Evolutionary conservation across 2,888 invertebrate genomes (phyloP).

Genomic region (Peribatodes rhomboidaria): DNA sequence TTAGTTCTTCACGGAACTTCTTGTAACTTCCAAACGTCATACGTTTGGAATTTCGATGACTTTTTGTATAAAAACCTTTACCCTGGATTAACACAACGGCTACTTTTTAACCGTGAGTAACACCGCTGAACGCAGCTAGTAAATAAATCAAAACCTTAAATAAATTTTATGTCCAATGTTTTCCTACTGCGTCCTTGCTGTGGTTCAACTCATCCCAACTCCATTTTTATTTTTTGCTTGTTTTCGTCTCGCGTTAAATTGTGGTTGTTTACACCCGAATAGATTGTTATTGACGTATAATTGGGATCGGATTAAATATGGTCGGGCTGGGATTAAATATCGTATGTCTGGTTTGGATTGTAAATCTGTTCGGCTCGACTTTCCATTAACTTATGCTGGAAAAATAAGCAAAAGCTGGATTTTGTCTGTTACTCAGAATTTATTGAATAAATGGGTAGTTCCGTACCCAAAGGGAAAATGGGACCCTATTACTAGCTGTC

Average conservation of each 20-base stretch:
- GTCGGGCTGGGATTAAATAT: conserved; percentile 40
- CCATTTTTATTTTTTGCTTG: conserved; percentile 51
- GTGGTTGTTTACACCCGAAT: conserved; percentile 70
- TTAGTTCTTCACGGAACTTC: no score
- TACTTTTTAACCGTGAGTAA: no score
- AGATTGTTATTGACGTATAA: conserved; percentile 67
- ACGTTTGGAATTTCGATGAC: no score
- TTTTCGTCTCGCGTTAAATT: conserved; percentile 58
- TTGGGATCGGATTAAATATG: conserved; percentile 54
- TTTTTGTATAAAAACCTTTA: no score
- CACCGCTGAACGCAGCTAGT: no score
- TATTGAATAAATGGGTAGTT: no score
- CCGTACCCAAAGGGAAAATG: no score
- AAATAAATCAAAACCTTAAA: no score
- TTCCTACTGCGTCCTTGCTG: conserved; percentile 39
- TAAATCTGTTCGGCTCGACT: conserved; percentile 25
- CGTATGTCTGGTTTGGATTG: conserved; percentile 21
- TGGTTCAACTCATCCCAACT: conserved; percentile 41
- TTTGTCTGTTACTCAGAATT: not conserved
- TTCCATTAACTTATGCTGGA: conserved; percentile 9
- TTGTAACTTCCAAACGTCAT: no score
- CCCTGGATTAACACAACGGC: no score
- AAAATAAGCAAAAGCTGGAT: not conserved
- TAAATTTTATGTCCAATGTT: no score
- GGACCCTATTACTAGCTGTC: no score